Percentiles rank a stretch among this genome's conserved stretches.
phyloP scores from a whole-genome alignment of 2,797 vertebrate species.

The Discoglossus pictus region DNA sequence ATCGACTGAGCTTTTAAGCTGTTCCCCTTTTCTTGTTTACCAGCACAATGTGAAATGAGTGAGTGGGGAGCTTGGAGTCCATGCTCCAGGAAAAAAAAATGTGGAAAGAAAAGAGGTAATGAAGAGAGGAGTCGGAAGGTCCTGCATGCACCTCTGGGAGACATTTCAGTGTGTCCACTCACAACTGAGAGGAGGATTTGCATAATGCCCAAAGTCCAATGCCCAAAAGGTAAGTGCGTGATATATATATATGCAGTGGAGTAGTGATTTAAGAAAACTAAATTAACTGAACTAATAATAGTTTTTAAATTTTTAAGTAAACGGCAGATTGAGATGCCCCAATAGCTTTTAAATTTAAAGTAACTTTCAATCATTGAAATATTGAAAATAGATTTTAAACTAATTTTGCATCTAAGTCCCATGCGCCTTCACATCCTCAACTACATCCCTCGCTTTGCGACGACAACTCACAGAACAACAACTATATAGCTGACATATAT shows the following conservation, averaged over 20 bases:
- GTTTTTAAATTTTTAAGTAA: too few relatives aligned
- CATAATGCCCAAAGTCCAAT: conserved; percentile 79
- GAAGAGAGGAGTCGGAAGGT: conserved; percentile 81
- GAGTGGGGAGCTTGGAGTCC: conserved; percentile 92
- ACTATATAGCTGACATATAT: too few relatives aligned
- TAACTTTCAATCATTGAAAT: too few relatives aligned
- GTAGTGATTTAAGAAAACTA: background rate
- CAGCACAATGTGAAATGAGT: conserved; percentile 88
- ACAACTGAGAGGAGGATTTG: conserved; percentile 84
- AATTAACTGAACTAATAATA: too few relatives aligned
- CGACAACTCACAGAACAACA: too few relatives aligned
- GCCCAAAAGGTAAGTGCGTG: conserved; percentile 77
- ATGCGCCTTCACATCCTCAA: too few relatives aligned
- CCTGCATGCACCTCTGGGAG: conserved; percentile 71
- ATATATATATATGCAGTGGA: conserved; percentile 5
- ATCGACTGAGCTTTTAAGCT: too few relatives aligned
- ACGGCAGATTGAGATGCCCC: too few relatives aligned
- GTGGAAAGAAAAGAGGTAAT: conserved; percentile 91
- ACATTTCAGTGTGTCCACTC: conserved; percentile 71
- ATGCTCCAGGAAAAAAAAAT: conserved; percentile 91
- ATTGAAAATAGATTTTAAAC: too few relatives aligned
- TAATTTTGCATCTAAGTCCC: too few relatives aligned
- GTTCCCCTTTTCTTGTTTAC: conserved; percentile 7
- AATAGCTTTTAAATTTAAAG: too few relatives aligned
- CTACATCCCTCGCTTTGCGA: too few relatives aligned